phyloP scores from a whole-genome alignment of 2,888 invertebrate genomes.

The Melieria omissa region DNA sequence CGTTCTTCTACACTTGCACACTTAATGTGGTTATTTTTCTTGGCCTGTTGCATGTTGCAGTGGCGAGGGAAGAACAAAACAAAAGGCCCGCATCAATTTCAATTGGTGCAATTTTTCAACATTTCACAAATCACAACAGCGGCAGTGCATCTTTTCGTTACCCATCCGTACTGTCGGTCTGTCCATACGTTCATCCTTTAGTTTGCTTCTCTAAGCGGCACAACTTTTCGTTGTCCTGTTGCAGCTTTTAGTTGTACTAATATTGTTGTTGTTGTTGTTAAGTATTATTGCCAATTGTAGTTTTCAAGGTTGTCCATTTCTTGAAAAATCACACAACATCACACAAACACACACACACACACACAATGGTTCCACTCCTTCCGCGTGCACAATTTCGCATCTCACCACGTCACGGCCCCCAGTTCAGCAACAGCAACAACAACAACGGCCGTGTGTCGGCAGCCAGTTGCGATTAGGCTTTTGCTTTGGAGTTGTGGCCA shows the following conservation, averaged over 20 bases:
- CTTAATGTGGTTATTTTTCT: background rate
- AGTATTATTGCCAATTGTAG: slow-evolving; percentile 45
- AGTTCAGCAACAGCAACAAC: background rate
- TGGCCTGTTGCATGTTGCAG: background rate
- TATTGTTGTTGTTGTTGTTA: no score
- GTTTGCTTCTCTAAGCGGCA: no score
- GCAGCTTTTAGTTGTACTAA: no score
- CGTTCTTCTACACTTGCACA: background rate
- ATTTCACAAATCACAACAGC: slow-evolving; percentile 33
- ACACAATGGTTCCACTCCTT: background rate
- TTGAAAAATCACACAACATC: slow-evolving; percentile 36
- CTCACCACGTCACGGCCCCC: no score
- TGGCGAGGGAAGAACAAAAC: slow-evolving; percentile 26
- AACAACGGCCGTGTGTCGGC: background rate
- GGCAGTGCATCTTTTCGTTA: no score
- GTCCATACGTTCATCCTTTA: no score
- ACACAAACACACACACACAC: background rate
- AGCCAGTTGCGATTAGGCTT: background rate
- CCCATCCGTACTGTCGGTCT: no score
- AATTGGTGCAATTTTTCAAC: slow-evolving; percentile 64
- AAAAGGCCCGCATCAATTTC: slow-evolving; percentile 48
- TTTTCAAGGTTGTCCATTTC: slow-evolving; percentile 47
- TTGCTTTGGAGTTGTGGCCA: background rate
- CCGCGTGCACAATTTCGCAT: no score
- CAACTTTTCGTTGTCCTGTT: no score